Evolutionary conservation across 2,797 vertebrate species (phyloP).

Genomic region (Tolypeutes matacus): DNA sequence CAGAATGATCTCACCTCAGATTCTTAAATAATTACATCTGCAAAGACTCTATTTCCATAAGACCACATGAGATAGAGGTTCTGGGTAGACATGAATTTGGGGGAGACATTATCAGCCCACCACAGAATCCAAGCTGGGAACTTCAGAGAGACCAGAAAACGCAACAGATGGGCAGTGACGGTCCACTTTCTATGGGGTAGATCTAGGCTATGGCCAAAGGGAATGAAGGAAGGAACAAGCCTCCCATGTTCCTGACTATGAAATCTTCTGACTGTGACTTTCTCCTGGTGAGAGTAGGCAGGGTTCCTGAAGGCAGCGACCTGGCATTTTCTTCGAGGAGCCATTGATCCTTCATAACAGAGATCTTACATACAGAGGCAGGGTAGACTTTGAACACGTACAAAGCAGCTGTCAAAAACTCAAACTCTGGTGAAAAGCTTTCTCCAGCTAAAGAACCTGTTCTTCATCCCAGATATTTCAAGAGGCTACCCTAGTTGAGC

Average conservation of each 20-base stretch:
- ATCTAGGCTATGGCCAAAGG: neutral
- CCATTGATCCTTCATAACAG: neutral
- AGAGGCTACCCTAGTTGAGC: neutral
- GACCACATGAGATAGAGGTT: neutral
- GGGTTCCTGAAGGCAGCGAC: neutral
- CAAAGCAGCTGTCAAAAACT: neutral
- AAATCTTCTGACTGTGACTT: neutral
- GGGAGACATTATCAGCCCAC: neutral
- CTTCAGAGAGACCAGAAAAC: neutral
- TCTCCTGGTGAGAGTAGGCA: neutral
- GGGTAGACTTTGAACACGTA: neutral
- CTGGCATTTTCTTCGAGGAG: neutral
- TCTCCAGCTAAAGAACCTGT: neutral
- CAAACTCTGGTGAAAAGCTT: neutral
- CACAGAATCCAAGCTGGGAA: neutral
- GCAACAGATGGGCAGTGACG: neutral
- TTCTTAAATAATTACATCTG: neutral
- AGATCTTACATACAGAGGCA: neutral
- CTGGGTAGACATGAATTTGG: neutral
- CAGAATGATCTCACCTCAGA: neutral
- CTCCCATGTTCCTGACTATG: neutral
- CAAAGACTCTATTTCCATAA: neutral
- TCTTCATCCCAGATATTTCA: neutral
- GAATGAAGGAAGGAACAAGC: neutral
- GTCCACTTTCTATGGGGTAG: neutral